These are phyloP conservation scores for Solea senegalensis DNA, from an alignment of 2,113 vertebrate genomes.

Conservation along the genomic window DNA sequence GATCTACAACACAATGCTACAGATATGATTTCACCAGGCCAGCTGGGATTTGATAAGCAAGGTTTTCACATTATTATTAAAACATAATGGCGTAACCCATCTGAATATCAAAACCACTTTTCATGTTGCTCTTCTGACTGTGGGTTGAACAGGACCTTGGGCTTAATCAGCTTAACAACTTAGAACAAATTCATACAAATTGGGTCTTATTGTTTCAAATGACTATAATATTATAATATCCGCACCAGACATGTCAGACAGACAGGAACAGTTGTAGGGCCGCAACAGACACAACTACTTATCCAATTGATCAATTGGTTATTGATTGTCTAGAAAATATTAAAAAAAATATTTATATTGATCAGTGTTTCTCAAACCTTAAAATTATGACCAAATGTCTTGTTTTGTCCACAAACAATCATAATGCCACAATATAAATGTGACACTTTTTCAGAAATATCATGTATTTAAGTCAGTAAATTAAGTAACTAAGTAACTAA, in stretches of 20 bases:
- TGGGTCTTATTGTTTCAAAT: constrained; percentile 62
- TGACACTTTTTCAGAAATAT: background rate
- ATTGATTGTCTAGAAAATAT: too few relatives aligned
- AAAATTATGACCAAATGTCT: too few relatives aligned
- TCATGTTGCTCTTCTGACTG: constrained; percentile 41
- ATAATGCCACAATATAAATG: background rate
- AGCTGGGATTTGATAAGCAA: constrained; percentile 52
- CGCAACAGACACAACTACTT: background rate
- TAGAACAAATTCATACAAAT: constrained; percentile 67
- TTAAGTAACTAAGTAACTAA: too few relatives aligned
- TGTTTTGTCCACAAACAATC: too few relatives aligned
- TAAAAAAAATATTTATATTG: too few relatives aligned
- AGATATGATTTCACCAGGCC: constrained; percentile 25
- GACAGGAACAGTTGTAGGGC: background rate
- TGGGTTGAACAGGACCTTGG: constrained; percentile 58
- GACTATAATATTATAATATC: constrained; percentile 31
- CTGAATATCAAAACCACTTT: constrained; percentile 54
- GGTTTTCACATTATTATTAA: constrained; percentile 54
- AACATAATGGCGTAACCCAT: constrained; percentile 30
- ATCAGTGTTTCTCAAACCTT: too few relatives aligned
- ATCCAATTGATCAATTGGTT: too few relatives aligned
- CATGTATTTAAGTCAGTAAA: too few relatives aligned
- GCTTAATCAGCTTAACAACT: constrained; percentile 58
- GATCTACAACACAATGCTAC: background rate
- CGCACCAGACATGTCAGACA: constrained; percentile 36